Evolutionary conservation across 2,113 vertebrate genomes (phyloP), one percentile per base, ranked within the genome.

Genomic region (Serinus canaria): DNA sequence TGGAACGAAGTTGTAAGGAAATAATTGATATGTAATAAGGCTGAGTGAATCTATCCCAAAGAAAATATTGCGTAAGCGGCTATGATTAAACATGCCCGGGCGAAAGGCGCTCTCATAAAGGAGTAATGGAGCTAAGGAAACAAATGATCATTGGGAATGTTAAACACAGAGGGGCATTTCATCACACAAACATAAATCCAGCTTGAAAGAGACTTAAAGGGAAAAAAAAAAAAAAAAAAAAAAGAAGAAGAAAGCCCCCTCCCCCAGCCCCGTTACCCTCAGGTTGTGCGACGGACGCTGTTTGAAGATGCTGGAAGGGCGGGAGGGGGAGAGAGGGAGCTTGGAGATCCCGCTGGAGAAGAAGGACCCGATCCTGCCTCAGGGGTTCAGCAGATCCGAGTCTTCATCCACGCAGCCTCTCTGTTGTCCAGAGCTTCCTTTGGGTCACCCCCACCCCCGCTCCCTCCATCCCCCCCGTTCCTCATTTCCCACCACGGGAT

Each of bases 31-130:
- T 96, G 95, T 95, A 94, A 95, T 93, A 86, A 96, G 89, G 96
- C 92, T 83, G 95, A 97, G 95, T 91, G 95, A 95, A 96, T 97
- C 97, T 92, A 95, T 97, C 95, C 92, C 96, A 97, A 97, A 97
- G 95, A 97, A 97, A 97, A 97, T 96, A 97, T 97, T 96, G 97
- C 96, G 87, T 97, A 97, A 97, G 97, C 96, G 96, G 91, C 59
- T 89, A 94, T 97, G 96, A 97, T 95, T 94, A 96, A 96, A 93
- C 95, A 63, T 90, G 94, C 95, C 96, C 94, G 79, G 92, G 90
- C 92, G 87, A 95, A 95, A 96, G 95, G 95, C 74, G 79, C 90
- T 79, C 95, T 93, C 94, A 96, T 89, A 94, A 94, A 92, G 89
- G 86, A 94, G 87, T 94, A 96, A 96, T 96, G 94, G 91, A 95